Evolutionary conservation across 92 coral and sea anemone species (phyloP).

Genomic region (Zoanthus solanderi): DNA sequence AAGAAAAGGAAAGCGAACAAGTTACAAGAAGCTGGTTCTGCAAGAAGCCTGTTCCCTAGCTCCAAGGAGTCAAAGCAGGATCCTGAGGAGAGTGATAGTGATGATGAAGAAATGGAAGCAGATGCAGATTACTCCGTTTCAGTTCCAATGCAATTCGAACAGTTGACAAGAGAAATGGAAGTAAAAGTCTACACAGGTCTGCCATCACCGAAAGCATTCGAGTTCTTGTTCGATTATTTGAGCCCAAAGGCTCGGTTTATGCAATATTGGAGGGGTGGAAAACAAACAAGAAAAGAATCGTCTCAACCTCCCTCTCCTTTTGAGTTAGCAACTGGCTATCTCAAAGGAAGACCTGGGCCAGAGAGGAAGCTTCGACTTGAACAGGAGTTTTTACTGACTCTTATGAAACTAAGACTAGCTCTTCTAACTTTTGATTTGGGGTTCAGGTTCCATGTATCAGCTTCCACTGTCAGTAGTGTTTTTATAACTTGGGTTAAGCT

Average conservation of each 20-base stretch:
- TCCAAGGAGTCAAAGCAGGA: slow-evolving; percentile 9
- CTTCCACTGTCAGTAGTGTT: slow-evolving; percentile 59
- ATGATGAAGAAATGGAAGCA: slow-evolving; percentile 17
- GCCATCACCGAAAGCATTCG: slow-evolving; percentile 46
- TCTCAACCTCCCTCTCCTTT: slow-evolving; percentile 44
- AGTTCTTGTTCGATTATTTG: slow-evolving; percentile 59
- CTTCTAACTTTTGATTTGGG: slow-evolving; percentile 61
- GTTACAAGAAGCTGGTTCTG: slow-evolving; percentile 21
- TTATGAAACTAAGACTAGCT: slow-evolving; percentile 64
- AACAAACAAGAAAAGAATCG: slow-evolving; percentile 65
- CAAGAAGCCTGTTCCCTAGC: slow-evolving; percentile 28
- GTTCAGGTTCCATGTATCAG: slow-evolving; percentile 61
- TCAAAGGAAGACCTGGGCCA: slow-evolving; percentile 49
- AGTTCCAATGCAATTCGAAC: slow-evolving; percentile 55
- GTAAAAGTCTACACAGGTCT: slow-evolving; percentile 51
- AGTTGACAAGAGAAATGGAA: slow-evolving; percentile 49
- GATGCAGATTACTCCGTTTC: slow-evolving; percentile 28
- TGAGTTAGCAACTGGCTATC: slow-evolving; percentile 40
- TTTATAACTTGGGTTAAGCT: slow-evolving; percentile 64
- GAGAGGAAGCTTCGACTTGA: slow-evolving; percentile 40
- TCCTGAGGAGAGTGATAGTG: slow-evolving; percentile 1
- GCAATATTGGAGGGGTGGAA: slow-evolving; percentile 75
- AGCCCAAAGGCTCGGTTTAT: slow-evolving; percentile 56
- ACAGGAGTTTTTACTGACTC: slow-evolving; percentile 52
- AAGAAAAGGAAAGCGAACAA: slow-evolving; percentile 37